Evolutionary conservation across 1,140 invertebrate species (phyloP).

Genomic region (Bilobella aurantiaca): DNA sequence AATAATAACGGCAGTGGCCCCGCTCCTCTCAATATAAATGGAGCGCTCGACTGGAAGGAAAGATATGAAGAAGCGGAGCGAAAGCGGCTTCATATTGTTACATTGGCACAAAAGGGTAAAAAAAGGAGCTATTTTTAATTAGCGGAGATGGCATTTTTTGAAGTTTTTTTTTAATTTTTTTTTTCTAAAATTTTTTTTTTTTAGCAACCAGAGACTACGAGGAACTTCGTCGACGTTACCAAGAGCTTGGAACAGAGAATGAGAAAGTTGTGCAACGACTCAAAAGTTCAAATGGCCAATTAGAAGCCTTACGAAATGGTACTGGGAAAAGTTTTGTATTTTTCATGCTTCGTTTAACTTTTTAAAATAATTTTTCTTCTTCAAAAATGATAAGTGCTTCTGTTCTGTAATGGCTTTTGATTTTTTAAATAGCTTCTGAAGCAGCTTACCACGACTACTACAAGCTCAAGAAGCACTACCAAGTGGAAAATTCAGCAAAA

Average conservation of each 20-base stretch:
- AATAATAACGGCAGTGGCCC: not conserved
- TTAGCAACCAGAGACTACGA: slow-evolving; percentile 33
- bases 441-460: slow-evolving; percentile 31
- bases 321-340: not conserved
- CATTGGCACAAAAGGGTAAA: slow-evolving; percentile 32
- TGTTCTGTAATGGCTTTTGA: no score
- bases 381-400: slow-evolving; percentile 8
- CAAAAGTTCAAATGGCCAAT: slow-evolving; percentile 20
- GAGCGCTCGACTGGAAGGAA: slow-evolving; percentile 30
- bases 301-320: slow-evolving; percentile 32
- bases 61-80: slow-evolving; percentile 34
- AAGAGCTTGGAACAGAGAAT: slow-evolving; percentile 19
- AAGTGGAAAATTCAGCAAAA: slow-evolving; percentile 28
- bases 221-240: slow-evolving; percentile 25
- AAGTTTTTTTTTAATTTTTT: not conserved
- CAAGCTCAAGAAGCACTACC: slow-evolving; percentile 32
- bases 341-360: not conserved
- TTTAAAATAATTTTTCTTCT: not conserved
- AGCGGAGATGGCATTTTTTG: not conserved
- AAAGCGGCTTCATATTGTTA: slow-evolving; percentile 26
- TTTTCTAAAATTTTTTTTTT: slow-evolving; percentile 8
- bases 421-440: slow-evolving; percentile 34
- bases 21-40: slow-evolving; percentile 18
- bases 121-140: not conserved
- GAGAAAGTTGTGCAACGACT: slow-evolving; percentile 21